Conservation (phyloP, 2,888 invertebrate species). For the Agrochola macilenta region DNA sequence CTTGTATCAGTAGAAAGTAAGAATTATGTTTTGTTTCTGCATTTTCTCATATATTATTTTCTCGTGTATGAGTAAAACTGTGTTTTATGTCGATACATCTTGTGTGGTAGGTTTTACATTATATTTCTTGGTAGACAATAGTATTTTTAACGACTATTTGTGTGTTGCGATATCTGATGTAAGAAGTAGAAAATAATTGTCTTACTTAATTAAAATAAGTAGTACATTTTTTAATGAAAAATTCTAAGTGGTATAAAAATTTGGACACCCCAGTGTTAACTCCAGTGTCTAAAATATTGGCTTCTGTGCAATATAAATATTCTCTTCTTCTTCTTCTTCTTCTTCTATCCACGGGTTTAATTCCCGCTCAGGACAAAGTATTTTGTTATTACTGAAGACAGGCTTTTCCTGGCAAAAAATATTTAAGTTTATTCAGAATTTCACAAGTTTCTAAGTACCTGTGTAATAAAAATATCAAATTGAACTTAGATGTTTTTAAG, state of each 20-base stretch:
- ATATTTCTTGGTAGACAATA: slow-evolving; percentile 12
- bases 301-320: too few relatives aligned
- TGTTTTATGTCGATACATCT: not conserved
- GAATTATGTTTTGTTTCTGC: not conserved
- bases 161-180: slow-evolving; percentile 4
- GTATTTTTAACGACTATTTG: slow-evolving; percentile 1
- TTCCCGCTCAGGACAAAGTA: not conserved
- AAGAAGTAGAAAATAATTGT: not conserved
- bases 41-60: not conserved
- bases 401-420: not conserved
- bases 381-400: not conserved
- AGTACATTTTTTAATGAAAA: not conserved
- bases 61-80: not conserved
- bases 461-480: not conserved
- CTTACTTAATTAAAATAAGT: not conserved
- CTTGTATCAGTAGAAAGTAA: slow-evolving; percentile 17
- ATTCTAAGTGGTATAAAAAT: not conserved
- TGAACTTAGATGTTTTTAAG: too few relatives aligned
- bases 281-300: not conserved
- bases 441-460: too few relatives aligned
- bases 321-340: too few relatives aligned
- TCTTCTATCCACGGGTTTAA: not conserved
- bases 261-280: not conserved
- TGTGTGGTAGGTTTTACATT: slow-evolving; percentile 39
- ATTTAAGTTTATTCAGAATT: too few relatives aligned